Evolutionary conservation across 2,797 vertebrate genomes (phyloP).

Genomic region (Atherinosoma microstoma): DNA sequence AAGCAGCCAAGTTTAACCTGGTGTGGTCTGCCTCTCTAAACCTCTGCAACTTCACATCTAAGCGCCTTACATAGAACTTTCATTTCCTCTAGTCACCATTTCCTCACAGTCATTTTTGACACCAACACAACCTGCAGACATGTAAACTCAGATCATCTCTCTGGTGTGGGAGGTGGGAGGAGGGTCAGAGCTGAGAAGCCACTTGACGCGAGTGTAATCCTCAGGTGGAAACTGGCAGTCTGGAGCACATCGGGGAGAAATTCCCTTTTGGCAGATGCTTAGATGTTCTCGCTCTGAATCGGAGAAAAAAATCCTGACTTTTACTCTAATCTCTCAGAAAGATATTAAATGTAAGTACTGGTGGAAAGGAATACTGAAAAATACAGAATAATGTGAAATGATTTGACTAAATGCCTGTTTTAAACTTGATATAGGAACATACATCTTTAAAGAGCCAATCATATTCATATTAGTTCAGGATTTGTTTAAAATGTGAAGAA

Average conservation of each 20-base stretch:
- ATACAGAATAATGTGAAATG: background rate
- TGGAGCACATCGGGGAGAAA: conserved; percentile 10
- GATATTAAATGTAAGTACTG: background rate
- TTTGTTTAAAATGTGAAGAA: background rate
- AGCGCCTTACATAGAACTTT: conserved; percentile 1
- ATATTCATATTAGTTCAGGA: background rate
- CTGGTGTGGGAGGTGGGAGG: conserved; percentile 5
- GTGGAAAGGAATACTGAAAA: background rate
- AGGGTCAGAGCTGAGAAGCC: conserved; percentile 12
- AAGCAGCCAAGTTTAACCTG: background rate
- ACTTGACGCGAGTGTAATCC: conserved; percentile 37
- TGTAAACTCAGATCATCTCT: conserved; percentile 4
- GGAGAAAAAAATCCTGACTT: conserved; percentile 6
- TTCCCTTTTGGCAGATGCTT: conserved; percentile 9
- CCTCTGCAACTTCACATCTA: background rate
- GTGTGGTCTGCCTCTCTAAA: background rate
- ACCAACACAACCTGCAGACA: conserved; percentile 12
- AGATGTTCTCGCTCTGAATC: conserved; percentile 11
- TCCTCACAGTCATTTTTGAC: conserved; percentile 3
- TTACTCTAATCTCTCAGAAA: conserved; percentile 12
- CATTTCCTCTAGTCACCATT: conserved; percentile 6
- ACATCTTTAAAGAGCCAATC: too few species aligned
- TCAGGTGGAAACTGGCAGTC: conserved; percentile 38
- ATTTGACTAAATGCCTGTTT: background rate
- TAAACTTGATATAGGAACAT: background rate